These are phyloP conservation scores for Podilymbus podiceps DNA, from an alignment of 2,113 vertebrate species.

Conservation along the genomic window DNA sequence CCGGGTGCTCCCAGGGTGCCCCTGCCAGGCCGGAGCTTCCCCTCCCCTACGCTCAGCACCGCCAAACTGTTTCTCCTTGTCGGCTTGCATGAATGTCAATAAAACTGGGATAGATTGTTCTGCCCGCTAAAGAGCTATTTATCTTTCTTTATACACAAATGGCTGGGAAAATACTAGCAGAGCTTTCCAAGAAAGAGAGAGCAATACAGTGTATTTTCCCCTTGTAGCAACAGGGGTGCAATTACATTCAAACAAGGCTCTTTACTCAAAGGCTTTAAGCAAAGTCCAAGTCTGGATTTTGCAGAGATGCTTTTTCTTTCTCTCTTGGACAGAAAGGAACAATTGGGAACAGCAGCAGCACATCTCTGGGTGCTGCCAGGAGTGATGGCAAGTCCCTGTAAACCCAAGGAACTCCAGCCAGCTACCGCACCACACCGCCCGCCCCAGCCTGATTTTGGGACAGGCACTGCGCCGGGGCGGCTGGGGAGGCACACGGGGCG, in stretches of 20 bases:
- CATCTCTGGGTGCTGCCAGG: not conserved
- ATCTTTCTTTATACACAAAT: conserved; percentile 55
- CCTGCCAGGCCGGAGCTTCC: not conserved
- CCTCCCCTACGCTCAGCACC: not conserved
- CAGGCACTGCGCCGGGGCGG: not conserved
- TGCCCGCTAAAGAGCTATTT: conserved; percentile 61
- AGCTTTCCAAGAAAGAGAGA: conserved; percentile 57
- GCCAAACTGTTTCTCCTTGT: conserved; percentile 35
- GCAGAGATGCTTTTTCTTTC: conserved; percentile 44
- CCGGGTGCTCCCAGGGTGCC: not conserved
- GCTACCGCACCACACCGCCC: not conserved
- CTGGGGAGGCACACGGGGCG: not conserved
- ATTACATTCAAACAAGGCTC: conserved; percentile 63
- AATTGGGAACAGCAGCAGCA: not conserved
- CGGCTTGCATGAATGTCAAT: conserved; percentile 48
- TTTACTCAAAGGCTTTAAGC: conserved; percentile 53
- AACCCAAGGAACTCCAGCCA: not conserved
- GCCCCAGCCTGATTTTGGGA: not conserved
- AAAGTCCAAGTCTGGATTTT: conserved; percentile 58
- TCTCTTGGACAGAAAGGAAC: conserved; percentile 26
- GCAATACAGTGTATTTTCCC: conserved; percentile 59
- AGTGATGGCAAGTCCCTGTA: not conserved
- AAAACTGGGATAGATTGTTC: conserved; percentile 35
- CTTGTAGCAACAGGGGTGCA: conserved; percentile 62
- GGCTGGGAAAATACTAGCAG: conserved; percentile 61